Conservation (phyloP, 1,140 invertebrate genomes). For the Hycleus cichorii region DNA sequence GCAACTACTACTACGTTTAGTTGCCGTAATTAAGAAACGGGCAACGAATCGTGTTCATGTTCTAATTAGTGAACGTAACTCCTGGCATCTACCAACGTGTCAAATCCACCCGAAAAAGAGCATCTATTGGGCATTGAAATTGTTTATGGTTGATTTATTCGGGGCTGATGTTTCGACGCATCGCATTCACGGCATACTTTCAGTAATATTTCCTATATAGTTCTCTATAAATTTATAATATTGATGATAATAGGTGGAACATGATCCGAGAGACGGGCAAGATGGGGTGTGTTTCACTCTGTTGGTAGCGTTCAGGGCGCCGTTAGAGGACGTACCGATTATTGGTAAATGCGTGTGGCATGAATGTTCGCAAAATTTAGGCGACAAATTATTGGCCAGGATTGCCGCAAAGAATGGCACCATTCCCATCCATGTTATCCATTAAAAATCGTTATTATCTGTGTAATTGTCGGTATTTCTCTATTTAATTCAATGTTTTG, state of each 20-base stretch:
- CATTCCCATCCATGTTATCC: slow-evolving; percentile 72
- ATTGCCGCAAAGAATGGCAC: slow-evolving; percentile 67
- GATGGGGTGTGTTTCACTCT: slow-evolving; percentile 81
- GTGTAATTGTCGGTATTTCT: neutral
- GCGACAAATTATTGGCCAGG: slow-evolving; percentile 58
- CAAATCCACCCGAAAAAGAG: slow-evolving; percentile 82
- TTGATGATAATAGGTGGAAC: slow-evolving; percentile 43
- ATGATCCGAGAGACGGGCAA: slow-evolving; percentile 42
- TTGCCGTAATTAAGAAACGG: slow-evolving; percentile 74
- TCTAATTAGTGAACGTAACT: slow-evolving; percentile 73
- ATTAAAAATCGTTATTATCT: slow-evolving; percentile 43
- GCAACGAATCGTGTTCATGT: slow-evolving; percentile 78
- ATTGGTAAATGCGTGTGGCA: slow-evolving; percentile 86
- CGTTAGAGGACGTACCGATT: slow-evolving; percentile 74
- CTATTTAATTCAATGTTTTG: neutral
- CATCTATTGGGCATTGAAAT: slow-evolving; percentile 77
- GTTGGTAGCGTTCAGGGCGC: slow-evolving; percentile 76
- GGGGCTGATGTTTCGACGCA: slow-evolving; percentile 78
- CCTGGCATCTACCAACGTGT: slow-evolving; percentile 75
- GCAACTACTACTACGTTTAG: slow-evolving; percentile 67
- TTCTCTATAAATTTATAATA: neutral
- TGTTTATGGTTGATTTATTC: slow-evolving; percentile 88
- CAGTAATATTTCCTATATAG: slow-evolving; percentile 37
- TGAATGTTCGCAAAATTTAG: slow-evolving; percentile 62
- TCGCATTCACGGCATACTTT: slow-evolving; percentile 72